These are phyloP conservation scores for Drosophila percnosoma DNA, from an alignment of 2,888 invertebrate genomes.

Conservation along the genomic window DNA sequence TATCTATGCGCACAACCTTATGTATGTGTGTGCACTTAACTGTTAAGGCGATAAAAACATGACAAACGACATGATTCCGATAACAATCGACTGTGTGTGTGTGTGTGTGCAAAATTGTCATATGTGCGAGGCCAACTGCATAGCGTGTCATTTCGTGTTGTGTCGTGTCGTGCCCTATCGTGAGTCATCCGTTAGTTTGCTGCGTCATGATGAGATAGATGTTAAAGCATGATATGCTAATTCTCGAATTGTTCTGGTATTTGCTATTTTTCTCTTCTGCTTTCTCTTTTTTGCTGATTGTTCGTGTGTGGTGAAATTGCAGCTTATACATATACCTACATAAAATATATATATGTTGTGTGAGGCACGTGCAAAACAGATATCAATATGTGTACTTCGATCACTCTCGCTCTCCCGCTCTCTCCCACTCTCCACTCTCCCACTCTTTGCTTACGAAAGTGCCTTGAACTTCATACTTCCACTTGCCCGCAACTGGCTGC, in stretches of 20 bases:
- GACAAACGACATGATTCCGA: conserved; percentile 34
- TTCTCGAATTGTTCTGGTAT: conserved; percentile 27
- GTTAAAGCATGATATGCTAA: conserved; percentile 45
- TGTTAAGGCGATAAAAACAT: conserved; percentile 25
- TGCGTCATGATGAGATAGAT: conserved; percentile 45
- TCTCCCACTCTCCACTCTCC: background rate
- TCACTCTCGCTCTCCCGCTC: conserved; percentile 2
- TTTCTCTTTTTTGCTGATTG: conserved; percentile 30
- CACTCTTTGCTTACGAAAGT: conserved; percentile 18
- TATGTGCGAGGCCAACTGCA: conserved; percentile 28
- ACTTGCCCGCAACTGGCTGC: conserved; percentile 8
- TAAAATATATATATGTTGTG: background rate
- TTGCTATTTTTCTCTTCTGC: conserved; percentile 12
- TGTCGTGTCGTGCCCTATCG: conserved; percentile 29
- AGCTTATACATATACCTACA: background rate
- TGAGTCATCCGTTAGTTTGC: conserved; percentile 49
- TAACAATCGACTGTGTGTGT: conserved; percentile 48
- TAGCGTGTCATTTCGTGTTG: conserved; percentile 9
- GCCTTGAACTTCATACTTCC: conserved; percentile 45
- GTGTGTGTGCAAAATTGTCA: conserved; percentile 34
- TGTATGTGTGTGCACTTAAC: conserved; percentile 8
- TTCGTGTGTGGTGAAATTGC: conserved; percentile 65
- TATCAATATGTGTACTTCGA: conserved; percentile 5
- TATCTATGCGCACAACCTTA: conserved; percentile 15
- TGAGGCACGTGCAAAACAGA: conserved; percentile 10